Base-by-base conservation (phyloP, 2,113 vertebrate genomes). In the Eubucco bourcierii region DNA sequence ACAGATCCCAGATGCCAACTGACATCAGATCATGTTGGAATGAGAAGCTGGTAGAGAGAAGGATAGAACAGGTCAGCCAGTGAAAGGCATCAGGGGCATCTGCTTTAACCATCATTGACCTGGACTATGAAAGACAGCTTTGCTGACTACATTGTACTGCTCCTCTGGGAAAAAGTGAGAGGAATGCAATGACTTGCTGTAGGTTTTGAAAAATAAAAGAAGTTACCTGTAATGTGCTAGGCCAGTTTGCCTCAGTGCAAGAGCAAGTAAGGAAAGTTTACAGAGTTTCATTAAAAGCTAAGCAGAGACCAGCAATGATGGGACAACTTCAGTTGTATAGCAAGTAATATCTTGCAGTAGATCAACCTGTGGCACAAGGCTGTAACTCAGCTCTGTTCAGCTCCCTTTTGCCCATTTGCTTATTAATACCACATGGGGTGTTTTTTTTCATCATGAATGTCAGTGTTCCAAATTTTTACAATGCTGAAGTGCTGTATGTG, bases 181-280 rank as follows among this genome's bases (percentile, higher is more conserved):
- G 7, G 3, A 53, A 50, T n/a, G 19, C 47, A 47, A 5, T 39
- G 20, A 9, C 46, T 73, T 66, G 6, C 63, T 90, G 23, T 31
- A 75, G 15, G 27, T 53, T 85, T 66, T 13, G 15, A 74, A 77
- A 68, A 70, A 39, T 1, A 28, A 23, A 63, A 50, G 4, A 60
- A 46, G 27, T 68, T 8, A 25, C 13, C 53, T 68, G 44, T 25
- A 18, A 63, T 37, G 16, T 80, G 8, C 16, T 61, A 33, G 9
- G 18, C 14, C 34, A 34, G 23, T 46, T 46, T 79, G n/a, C 20
- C 21, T 76, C n/a, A 58, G 27, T 75, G 23, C n/a, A 47, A 46
- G 27, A 84, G 21, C 0, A 4, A 53, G 15, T 0, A 0, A 67
- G 9, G 19, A 50, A 10, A 8, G 27, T 39, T 68, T 65, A 53